These are phyloP conservation scores for Semicossyphus pulcher DNA, from an alignment of 2,113 vertebrate species.

Conservation along the genomic window DNA sequence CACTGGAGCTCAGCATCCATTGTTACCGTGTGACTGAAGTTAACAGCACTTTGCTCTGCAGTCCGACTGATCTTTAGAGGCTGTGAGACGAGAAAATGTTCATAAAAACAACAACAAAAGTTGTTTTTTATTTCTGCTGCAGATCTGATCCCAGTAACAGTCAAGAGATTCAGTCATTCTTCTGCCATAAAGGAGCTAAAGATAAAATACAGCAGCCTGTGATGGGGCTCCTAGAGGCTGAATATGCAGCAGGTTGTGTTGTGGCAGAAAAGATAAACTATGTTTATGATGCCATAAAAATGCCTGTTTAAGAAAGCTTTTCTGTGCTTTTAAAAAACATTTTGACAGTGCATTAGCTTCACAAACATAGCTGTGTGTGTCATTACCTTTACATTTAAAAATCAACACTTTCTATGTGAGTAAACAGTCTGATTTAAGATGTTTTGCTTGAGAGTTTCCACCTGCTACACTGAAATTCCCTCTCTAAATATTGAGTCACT, in stretches of 20 bases:
- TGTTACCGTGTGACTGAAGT: constrained; percentile 19
- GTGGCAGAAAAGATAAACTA: constrained; percentile 66
- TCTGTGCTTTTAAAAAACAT: constrained; percentile 43
- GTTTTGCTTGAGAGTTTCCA: constrained; percentile 4
- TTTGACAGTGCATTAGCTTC: constrained; percentile 39
- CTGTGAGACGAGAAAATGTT: constrained; percentile 45
- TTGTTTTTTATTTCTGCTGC: constrained; percentile 40
- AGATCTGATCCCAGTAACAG: constrained; percentile 40
- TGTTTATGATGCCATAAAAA: constrained; percentile 61
- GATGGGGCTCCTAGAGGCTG: constrained; percentile 63
- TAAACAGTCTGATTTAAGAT: constrained; percentile 13
- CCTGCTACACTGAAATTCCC: constrained; percentile 17
- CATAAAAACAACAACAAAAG: constrained; percentile 52
- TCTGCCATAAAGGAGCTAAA: constrained; percentile 64
- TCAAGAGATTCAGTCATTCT: constrained; percentile 58
- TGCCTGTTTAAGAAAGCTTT: constrained; percentile 49
- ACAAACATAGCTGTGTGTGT: constrained; percentile 41
- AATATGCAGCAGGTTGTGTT: constrained; percentile 71
- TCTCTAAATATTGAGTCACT: constrained; percentile 28
- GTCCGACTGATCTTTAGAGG: constrained; percentile 36
- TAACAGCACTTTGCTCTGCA: constrained; percentile 21
- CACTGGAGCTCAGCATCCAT: constrained; percentile 4
- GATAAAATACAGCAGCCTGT: constrained; percentile 58
- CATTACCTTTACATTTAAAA: constrained; percentile 51
- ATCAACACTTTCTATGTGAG: constrained; percentile 45